Conservation (phyloP, 1,140 invertebrate species). For the Drosophila triauraria region DNA sequence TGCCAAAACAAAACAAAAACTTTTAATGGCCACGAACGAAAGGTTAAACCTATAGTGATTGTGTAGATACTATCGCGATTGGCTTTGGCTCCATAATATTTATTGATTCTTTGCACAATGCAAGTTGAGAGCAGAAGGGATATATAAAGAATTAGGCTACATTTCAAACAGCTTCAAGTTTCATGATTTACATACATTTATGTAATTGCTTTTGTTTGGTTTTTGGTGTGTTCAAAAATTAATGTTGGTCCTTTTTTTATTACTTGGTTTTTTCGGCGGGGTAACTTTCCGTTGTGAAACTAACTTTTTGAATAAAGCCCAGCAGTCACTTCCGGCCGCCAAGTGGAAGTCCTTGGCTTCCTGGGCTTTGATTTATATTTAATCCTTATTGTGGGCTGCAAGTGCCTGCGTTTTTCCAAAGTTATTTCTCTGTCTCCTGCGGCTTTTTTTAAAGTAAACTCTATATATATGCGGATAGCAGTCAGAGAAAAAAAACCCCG, state of each 20-base stretch:
- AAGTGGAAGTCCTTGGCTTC: not conserved
- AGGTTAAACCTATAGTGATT: conserved; percentile 15
- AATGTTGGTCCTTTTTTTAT: not conserved
- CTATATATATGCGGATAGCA: not conserved
- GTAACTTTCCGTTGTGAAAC: not conserved
- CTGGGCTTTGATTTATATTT: conserved; percentile 34
- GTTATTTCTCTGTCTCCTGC: conserved; percentile 6
- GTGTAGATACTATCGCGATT: conserved; percentile 1
- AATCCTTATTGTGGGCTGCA: conserved; percentile 17
- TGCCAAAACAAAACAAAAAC: conserved; percentile 20
- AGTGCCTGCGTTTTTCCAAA: not conserved
- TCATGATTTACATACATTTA: not conserved
- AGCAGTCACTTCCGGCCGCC: not conserved
- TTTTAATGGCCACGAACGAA: conserved; percentile 39
- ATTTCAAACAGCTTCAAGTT: no score
- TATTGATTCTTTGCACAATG: conserved; percentile 1
- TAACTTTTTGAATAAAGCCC: conserved; percentile 27
- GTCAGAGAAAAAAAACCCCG: not conserved
- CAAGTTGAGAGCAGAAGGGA: not conserved
- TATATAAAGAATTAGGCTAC: no score
- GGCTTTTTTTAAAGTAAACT: conserved; percentile 1
- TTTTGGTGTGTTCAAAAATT: not conserved
- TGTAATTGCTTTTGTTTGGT: not conserved
- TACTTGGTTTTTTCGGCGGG: not conserved
- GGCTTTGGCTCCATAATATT: not conserved